Base-by-base conservation (phyloP, 2,888 invertebrate genomes). In the Cactoblastis cactorum region DNA sequence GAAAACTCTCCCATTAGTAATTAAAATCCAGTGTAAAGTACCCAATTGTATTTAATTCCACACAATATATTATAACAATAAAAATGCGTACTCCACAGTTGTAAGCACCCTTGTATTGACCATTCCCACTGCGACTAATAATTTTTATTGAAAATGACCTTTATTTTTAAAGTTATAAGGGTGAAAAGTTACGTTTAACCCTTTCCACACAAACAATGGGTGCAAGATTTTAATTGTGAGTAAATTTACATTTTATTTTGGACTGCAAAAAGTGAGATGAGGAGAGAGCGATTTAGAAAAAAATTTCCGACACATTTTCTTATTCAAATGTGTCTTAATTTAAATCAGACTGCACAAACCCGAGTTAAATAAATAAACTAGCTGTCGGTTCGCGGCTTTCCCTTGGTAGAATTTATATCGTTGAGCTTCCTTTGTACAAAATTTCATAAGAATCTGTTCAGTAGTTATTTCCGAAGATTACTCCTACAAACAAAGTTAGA, bases 171-270 rank as follows among this genome's bases (percentile, higher is more conserved):
- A 11, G 28, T 17, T 3, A 11, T 11, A 28, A 15, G 11, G 28
- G 5, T 18, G 15, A 9, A 9, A 11, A 6, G 34, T 37, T 12
- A 11, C 11, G 17, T 8, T 37, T 37, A 35, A 35, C 41, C 49
- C 38, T 37, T 22, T 18, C 49, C 39, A 32, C 49, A 33, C 17
- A 19, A 12, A 38, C 47, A 48, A 48, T 48, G 39, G 51, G 37
- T 53, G 54, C 45, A 51, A 53, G 28, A n/a, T n/a, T 45, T 45
- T 54, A 53, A 58, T 58, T 57, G 50, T 52, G 48, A 24, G 43
- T 51, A 51, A 49, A 19, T 33, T 49, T 49, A 4, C 12, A 49
- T 19, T 18, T 12, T 1, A 4, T 28, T 38, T 19, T 32, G 32
- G 12, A 33, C 22, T 41, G 14, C 11, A 41, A 49, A 19, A 8